phyloP scores from a whole-genome alignment of 1,140 invertebrate genomes.

The Vanessa tameamea region DNA sequence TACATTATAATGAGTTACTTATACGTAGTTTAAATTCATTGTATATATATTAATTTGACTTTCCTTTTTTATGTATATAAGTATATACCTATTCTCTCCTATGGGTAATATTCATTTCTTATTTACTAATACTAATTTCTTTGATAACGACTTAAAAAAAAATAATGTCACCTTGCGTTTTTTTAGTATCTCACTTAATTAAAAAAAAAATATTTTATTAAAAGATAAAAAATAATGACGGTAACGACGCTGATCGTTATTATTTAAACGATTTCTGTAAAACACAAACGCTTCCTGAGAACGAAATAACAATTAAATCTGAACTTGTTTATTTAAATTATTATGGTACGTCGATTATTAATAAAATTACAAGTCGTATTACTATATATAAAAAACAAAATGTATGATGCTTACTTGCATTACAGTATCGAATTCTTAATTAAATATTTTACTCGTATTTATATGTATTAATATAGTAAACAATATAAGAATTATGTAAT shows the following conservation, averaged over 20 bases:
- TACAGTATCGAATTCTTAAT: neutral
- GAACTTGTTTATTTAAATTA: neutral
- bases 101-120: too few species aligned
- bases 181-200: neutral
- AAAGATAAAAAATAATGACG: neutral
- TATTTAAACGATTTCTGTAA: slow-evolving; percentile 12
- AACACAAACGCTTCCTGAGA: slow-evolving; percentile 11
- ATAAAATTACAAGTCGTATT: neutral
- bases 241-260: neutral
- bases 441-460: neutral
- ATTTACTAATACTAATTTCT: too few species aligned
- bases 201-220: neutral
- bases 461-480: neutral
- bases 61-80: too few species aligned
- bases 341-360: neutral
- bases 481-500: too few species aligned
- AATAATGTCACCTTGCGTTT: too few species aligned
- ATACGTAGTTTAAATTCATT: too few species aligned
- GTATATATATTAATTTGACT: too few species aligned
- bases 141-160: too few species aligned
- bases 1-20: too few species aligned
- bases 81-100: too few species aligned
- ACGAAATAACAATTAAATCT: neutral
- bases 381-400: neutral
- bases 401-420: neutral